Percentiles rank a stretch among this genome's conserved stretches.
Conservation (phyloP, 2,888 invertebrate genomes). For the Eueremaeus valkanovi region DNA sequence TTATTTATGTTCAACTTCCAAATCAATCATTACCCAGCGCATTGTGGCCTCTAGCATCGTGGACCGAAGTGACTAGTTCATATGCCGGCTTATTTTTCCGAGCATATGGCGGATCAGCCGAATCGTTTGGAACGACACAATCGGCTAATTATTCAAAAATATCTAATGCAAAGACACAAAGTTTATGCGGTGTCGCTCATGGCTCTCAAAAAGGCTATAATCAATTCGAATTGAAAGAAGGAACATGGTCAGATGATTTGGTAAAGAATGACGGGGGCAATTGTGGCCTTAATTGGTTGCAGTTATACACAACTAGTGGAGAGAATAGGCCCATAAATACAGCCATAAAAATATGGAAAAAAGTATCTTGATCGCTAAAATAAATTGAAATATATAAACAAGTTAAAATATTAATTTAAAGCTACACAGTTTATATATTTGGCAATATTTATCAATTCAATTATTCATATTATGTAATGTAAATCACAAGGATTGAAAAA, state of each 20-base stretch:
- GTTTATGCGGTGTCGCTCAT: not conserved
- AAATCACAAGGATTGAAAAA: too few species aligned
- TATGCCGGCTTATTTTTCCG: constrained; percentile 22
- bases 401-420: too few species aligned
- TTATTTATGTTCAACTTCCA: constrained; percentile 32
- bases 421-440: too few species aligned
- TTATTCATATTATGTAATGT: too few species aligned
- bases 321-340: not conserved
- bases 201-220: not conserved
- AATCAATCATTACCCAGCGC: not conserved
- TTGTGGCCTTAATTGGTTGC: not conserved
- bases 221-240: not conserved
- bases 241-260: not conserved
- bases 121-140: not conserved
- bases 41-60: constrained; percentile 5
- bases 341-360: constrained; percentile 2
- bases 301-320: not conserved
- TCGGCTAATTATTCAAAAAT: not conserved
- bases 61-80: not conserved
- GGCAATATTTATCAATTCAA: too few species aligned
- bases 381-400: too few species aligned
- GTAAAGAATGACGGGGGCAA: not conserved
- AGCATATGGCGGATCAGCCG: not conserved
- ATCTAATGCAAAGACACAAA: not conserved
- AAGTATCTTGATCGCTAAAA: not conserved